Percentiles rank a stretch among this genome's conserved stretches.
These are phyloP conservation scores for Clarias gariepinus DNA, from an alignment of 2,113 vertebrate genomes.

Conservation along the genomic window DNA sequence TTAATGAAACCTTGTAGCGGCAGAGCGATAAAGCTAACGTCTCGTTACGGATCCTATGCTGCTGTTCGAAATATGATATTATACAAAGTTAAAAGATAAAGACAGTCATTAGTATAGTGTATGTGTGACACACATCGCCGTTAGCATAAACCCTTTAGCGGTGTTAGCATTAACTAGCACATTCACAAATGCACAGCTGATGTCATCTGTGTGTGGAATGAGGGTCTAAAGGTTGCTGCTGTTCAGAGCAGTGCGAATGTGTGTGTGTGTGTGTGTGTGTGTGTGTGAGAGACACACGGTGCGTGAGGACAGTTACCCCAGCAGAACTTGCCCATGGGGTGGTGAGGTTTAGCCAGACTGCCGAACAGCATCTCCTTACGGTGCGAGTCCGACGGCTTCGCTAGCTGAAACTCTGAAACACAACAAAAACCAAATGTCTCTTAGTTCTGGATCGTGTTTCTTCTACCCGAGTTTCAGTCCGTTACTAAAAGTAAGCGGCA, in stretches of 20 bases:
- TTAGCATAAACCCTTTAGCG: not conserved
- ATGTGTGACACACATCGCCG: not conserved
- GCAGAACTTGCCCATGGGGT: constrained; percentile 96
- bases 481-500: not conserved
- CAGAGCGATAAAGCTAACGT: too few relatives aligned
- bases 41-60: not conserved
- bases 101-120: not conserved
- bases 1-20: too few relatives aligned
- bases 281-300: not conserved
- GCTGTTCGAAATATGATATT: too few relatives aligned
- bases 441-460: not conserved
- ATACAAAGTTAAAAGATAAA: too few relatives aligned
- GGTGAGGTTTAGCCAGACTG: constrained; percentile 86
- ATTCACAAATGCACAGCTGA: not conserved
- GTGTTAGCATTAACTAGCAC: not conserved
- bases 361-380: constrained; percentile 95
- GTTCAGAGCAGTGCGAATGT: too few relatives aligned
- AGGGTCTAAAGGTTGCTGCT: too few relatives aligned
- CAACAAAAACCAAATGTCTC: not conserved
- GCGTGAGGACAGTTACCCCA: constrained; percentile 76
- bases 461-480: not conserved
- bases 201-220: too few relatives aligned
- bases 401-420: constrained; percentile 85
- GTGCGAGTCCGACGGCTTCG: constrained; percentile 88
- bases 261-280: not conserved